Evolutionary conservation across 1,140 invertebrate species (phyloP), one percentile per base, ranked within the genome.

Genomic region (Drosophila sp.): DNA sequence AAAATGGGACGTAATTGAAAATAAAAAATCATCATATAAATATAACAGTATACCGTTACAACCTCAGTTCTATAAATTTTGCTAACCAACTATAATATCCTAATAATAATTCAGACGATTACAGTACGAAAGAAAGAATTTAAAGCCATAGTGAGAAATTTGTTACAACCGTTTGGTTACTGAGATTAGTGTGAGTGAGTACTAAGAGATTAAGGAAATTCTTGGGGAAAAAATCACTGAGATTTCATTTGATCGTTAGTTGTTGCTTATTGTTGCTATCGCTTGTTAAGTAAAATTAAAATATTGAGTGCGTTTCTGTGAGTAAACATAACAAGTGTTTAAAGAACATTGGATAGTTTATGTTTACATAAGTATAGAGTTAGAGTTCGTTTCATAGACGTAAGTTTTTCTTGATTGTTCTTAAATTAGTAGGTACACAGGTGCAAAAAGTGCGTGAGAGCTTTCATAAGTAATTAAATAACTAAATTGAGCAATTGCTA

Each of bases 401-500:
- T 21, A 21, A 21, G 64, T 71, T 64, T 38, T 38, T 34, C 16
- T 67, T 63, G 16, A 21, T 21, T 21, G 21, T 65, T 67, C 83
- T 87, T 86, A 86, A 86, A 75, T 78, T 86, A 86, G 61, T 86
- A 86, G 81, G 81, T 86, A 86, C 81, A 61, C 61, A 64, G 71
- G 72, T 86, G 82, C 78, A 72, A 61, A 66, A 64, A 64, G 48
- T 70, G 64, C 56, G 61, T 59, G 62, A 80, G 46, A 81, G 51
- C 57, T 76, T 58, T n/a, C n/a, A 8, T 57, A 38, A 50, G 41
- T 65, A 16, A 18, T 13, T 61, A 48, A 51, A 67, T 46, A 84
- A 84, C 78, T 86, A 76, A 73, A 78, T 89, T 87, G 83, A 87
- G 83, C 83, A 83, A 76, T 79, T 89, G 72, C 82, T 70, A 71